Percentiles rank a stretch among this genome's conserved stretches.
phyloP scores from a whole-genome alignment of 2,888 invertebrate species.

The Lasioglossum morio region DNA sequence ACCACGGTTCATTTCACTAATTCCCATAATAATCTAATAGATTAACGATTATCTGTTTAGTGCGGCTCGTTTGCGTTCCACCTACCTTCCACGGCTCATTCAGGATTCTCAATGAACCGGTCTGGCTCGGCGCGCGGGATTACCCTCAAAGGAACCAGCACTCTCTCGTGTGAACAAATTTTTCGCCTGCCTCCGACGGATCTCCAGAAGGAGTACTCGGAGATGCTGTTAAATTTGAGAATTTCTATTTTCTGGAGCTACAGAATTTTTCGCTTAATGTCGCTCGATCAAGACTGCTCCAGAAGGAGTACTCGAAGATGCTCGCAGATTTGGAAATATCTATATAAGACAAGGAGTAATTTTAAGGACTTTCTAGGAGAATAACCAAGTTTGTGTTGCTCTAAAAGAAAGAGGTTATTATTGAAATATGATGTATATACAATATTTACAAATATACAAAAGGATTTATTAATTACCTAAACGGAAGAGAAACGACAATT shows the following conservation, averaged over 20 bases:
- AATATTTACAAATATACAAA: too few relatives aligned
- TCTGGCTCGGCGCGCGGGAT: slow-evolving; percentile 31
- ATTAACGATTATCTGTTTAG: slow-evolving; percentile 84
- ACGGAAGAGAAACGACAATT: too few relatives aligned
- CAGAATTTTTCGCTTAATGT: too few relatives aligned
- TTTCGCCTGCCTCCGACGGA: not conserved
- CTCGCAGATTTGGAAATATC: too few relatives aligned
- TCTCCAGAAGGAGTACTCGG: not conserved
- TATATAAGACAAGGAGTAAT: too few relatives aligned
- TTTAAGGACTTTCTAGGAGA: too few relatives aligned
- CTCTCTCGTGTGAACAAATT: slow-evolving; percentile 37
- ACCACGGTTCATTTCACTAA: slow-evolving; percentile 84
- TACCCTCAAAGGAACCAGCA: slow-evolving; percentile 15
- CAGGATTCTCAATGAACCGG: slow-evolving; percentile 67
- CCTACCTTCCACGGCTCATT: slow-evolving; percentile 53
- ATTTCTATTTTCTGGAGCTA: not conserved
- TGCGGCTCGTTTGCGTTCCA: slow-evolving; percentile 80
- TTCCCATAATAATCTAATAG: slow-evolving; percentile 84
- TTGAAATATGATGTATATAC: too few relatives aligned
- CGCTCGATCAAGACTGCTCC: too few relatives aligned
- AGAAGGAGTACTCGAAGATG: too few relatives aligned
- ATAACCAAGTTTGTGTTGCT: too few relatives aligned
- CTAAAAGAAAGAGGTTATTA: too few relatives aligned
- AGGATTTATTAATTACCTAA: too few relatives aligned
- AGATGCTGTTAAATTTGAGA: not conserved